Percentiles rank a stretch among this genome's conserved stretches.
Evolutionary conservation across 2,888 invertebrate species (phyloP).

Genomic region (Chrysomela aeneicollis): DNA sequence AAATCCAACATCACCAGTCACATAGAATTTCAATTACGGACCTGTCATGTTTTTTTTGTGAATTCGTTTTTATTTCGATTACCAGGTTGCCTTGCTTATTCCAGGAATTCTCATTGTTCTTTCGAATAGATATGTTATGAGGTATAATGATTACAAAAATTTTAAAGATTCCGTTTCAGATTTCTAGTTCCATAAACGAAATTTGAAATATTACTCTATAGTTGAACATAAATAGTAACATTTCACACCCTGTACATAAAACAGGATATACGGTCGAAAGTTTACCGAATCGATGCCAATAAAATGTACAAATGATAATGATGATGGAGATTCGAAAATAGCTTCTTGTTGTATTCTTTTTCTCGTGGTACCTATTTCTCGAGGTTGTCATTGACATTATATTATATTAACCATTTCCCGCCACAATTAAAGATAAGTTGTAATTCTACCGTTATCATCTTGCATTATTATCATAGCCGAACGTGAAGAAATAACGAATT

Average conservation of each 20-base stretch:
- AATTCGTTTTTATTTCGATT: too few species aligned
- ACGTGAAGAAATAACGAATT: conserved; percentile 1
- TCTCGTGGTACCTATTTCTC: background rate
- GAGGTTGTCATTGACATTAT: background rate
- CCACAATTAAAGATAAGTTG: background rate
- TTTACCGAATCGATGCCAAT: background rate
- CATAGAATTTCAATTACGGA: too few species aligned
- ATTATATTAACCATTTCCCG: background rate
- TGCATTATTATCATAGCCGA: background rate
- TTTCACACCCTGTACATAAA: background rate
- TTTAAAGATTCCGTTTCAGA: too few species aligned
- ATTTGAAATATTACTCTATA: too few species aligned
- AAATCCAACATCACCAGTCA: too few species aligned
- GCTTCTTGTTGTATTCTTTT: background rate
- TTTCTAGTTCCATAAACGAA: too few species aligned
- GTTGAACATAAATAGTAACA: background rate
- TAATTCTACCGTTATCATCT: background rate
- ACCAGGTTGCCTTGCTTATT: too few species aligned
- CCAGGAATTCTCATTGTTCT: too few species aligned
- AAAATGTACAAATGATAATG: background rate
- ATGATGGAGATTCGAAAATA: background rate
- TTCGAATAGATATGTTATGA: too few species aligned
- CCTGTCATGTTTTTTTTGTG: too few species aligned
- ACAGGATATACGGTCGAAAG: background rate
- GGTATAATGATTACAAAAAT: too few species aligned